Percentiles rank a stretch among this genome's conserved stretches.
phyloP scores from a whole-genome alignment of 2,797 vertebrate genomes.

The Octomys mimax region DNA sequence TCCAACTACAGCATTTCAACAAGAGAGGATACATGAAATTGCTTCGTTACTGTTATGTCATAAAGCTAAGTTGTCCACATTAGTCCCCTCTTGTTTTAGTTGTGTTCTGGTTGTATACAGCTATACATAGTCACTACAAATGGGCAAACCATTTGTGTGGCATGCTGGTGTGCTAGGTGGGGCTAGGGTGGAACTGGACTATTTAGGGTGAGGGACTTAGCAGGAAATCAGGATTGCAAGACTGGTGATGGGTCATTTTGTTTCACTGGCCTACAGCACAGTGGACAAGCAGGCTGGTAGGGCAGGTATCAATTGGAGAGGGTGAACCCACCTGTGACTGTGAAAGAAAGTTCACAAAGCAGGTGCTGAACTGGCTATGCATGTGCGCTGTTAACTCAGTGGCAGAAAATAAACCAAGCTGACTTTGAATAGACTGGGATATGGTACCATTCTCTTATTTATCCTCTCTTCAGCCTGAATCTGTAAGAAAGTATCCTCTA shows the following conservation, averaged over 20 bases:
- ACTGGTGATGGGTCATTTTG: not conserved
- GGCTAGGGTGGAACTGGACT: not conserved
- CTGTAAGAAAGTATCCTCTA: not conserved
- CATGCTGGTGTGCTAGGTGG: not conserved
- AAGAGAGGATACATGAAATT: no score
- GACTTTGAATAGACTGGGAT: not conserved
- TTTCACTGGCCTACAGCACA: not conserved
- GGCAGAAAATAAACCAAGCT: not conserved
- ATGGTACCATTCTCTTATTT: not conserved
- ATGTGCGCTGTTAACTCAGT: not conserved
- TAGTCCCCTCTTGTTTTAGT: no score
- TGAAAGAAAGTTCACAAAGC: not conserved
- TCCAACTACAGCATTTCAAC: no score
- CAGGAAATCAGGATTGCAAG: not conserved
- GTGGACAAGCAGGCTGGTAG: not conserved
- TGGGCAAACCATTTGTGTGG: not conserved
- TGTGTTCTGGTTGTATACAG: no score
- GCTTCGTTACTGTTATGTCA: no score
- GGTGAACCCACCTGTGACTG: not conserved
- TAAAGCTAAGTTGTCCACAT: no score
- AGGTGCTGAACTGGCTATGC: not conserved
- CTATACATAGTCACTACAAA: no score
- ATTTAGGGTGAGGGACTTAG: not conserved
- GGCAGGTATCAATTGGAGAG: not conserved
- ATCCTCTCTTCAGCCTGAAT: not conserved